These are phyloP conservation scores for Mesocentrotus franciscanus DNA, from an alignment of 53 echinoderm and acorn worm species.

Conservation along the genomic window DNA sequence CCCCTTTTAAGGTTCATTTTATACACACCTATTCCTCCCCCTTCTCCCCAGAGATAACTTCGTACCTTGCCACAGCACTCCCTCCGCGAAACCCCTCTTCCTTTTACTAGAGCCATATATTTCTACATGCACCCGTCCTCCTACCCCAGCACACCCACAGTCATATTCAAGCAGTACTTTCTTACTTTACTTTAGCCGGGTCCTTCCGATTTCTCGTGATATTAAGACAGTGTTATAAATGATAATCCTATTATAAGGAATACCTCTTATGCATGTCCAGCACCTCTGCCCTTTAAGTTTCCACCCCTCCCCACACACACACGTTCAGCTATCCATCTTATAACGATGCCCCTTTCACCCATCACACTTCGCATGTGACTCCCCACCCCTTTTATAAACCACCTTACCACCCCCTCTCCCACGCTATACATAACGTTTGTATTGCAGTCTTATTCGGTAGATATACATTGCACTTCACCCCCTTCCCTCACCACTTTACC, in stretches of 20 bases:
- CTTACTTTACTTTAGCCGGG: too few relatives aligned
- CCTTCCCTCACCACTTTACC: background rate
- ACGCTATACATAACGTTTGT: background rate
- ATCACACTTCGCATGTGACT: too few relatives aligned
- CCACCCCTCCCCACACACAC: background rate
- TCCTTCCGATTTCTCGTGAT: too few relatives aligned
- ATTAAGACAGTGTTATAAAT: too few relatives aligned
- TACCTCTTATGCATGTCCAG: too few relatives aligned
- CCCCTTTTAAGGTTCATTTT: background rate
- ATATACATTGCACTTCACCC: background rate
- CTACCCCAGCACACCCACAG: too few relatives aligned
- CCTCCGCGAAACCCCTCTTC: background rate
- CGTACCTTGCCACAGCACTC: background rate
- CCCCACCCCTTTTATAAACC: too few relatives aligned
- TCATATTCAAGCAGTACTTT: too few relatives aligned
- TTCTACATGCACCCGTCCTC: background rate
- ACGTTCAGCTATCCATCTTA: too few relatives aligned
- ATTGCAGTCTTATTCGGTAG: background rate
- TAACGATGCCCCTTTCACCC: too few relatives aligned
- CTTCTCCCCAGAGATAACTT: background rate
- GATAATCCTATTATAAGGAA: too few relatives aligned
- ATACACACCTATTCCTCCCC: background rate
- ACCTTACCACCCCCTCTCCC: background rate
- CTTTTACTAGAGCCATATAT: background rate
- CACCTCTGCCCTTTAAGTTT: too few relatives aligned